Base-by-base conservation (phyloP, 2,888 invertebrate species). In the Frankliniella fusca region DNA sequence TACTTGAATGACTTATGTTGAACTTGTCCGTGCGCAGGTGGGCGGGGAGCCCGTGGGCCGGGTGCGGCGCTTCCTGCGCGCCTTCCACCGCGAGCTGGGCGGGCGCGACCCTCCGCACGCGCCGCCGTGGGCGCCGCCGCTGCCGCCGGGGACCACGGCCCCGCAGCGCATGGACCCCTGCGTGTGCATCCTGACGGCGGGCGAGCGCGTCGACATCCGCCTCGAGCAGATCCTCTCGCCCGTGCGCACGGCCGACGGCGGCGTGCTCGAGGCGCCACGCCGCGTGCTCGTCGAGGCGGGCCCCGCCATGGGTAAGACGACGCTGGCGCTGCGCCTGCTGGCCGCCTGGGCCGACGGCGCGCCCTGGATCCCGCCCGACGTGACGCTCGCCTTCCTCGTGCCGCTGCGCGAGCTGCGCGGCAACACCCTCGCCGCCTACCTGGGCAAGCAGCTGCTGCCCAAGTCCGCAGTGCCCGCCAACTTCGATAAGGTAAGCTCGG, bases 301-400 rank as follows among this genome's bases (percentile, higher is more conserved):
- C 76, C 88, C 90, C 80, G 90, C 91, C 85, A 89, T 89, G 82
- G 90, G 90, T 49, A 88, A 90, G 84, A 90, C 90, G 50, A 89
- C 90, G 20, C 86, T 90, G 11, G 89, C 89, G 80, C 87, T 91
- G 76, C 88, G 90, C 50, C 87, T 91, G n/a, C 87, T 91, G 18
- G 89, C 90, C 85, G 90, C 90, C 10, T 91, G 91, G 91, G 90
- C 90, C 3, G 89, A 89, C 61, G 89, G 90, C 84, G 87, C 87
- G 49, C 86, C 86, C 48, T 87, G 87, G 87, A 86, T 87, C 28
- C 89, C 88, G 48, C 89, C 89, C 5, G 88, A 89, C 27, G 88
- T 90, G n/a, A 89, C 89, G 15, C 85, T 90, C 83, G 89, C 89
- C 10, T 87, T 91, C 76, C 89, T 90, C 85, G 88, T 91, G 48